These are phyloP conservation scores for Gastrophysa polygoni DNA, from an alignment of 2,888 invertebrate species.

Conservation along the genomic window DNA sequence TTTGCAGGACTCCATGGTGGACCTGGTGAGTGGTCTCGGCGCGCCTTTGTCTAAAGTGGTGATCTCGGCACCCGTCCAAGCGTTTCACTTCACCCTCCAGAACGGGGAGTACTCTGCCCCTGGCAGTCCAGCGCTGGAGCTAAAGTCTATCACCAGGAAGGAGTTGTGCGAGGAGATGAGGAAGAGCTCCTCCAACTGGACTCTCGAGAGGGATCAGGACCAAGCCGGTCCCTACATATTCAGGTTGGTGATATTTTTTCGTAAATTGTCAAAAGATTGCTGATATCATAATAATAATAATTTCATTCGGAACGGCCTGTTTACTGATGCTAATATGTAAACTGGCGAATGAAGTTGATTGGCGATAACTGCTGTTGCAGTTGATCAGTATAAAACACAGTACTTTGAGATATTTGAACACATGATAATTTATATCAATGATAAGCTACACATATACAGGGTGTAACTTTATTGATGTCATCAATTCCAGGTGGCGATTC, in stretches of 20 bases:
- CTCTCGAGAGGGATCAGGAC: constrained; percentile 77
- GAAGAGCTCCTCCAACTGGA: constrained; percentile 71
- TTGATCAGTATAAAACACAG: too few relatives aligned
- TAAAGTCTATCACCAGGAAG: constrained; percentile 66
- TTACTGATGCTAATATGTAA: too few relatives aligned
- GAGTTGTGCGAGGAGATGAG: constrained; percentile 66
- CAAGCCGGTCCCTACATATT: constrained; percentile 79
- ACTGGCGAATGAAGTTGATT: too few relatives aligned
- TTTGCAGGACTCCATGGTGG: constrained; percentile 74
- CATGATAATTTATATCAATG: too few relatives aligned
- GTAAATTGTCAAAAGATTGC: too few relatives aligned
- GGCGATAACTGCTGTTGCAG: too few relatives aligned
- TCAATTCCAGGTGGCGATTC: too few relatives aligned
- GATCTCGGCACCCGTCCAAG: constrained; percentile 73
- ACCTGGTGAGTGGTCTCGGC: constrained; percentile 73
- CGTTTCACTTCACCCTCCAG: constrained; percentile 69
- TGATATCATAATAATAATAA: too few relatives aligned
- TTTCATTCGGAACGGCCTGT: too few relatives aligned
- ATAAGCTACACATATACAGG: too few relatives aligned
- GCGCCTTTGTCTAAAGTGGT: constrained; percentile 73
- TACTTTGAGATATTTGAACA: too few relatives aligned
- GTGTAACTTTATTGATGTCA: too few relatives aligned
- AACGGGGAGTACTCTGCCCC: constrained; percentile 71
- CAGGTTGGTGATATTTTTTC: constrained; percentile 54
- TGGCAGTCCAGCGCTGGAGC: constrained; percentile 67